Conservation (phyloP, 2,113 vertebrate species). For the Excalfactoria chinensis region DNA sequence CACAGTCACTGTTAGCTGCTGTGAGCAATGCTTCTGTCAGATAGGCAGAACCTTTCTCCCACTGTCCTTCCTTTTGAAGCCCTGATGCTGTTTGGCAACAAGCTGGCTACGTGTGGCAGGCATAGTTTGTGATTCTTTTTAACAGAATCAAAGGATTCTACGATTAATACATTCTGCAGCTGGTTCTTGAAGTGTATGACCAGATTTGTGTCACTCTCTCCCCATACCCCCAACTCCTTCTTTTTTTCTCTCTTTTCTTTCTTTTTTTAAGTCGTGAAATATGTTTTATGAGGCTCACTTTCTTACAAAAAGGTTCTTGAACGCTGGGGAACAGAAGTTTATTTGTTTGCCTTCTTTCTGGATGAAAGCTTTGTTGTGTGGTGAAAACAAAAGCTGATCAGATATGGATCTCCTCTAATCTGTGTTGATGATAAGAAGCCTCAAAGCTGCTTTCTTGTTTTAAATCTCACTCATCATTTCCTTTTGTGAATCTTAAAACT, state of each 20-base stretch:
- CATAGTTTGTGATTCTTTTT: not conserved
- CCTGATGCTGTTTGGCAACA: not conserved
- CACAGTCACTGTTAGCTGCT: not conserved
- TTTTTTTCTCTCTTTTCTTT: not conserved
- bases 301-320: conserved; percentile 52
- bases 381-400: conserved; percentile 33
- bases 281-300: not conserved
- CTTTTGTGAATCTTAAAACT: not conserved
- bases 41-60: not conserved
- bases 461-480: not conserved
- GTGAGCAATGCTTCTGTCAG: not conserved
- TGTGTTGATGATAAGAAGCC: not conserved
- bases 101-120: not conserved
- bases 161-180: not conserved
- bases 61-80: not conserved
- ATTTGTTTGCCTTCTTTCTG: conserved; percentile 37
- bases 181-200: not conserved
- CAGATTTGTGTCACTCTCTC: not conserved
- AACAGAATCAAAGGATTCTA: too few relatives aligned
- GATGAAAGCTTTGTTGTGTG: conserved; percentile 42
- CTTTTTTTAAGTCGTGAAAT: conserved; percentile 33
- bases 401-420: conserved; percentile 13
- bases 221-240: not conserved
- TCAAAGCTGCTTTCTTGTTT: not conserved
- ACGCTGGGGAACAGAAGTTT: conserved; percentile 36